These are phyloP conservation scores for Capreolus pygargus DNA, from an alignment of 2,113 vertebrate species.

Conservation along the genomic window DNA sequence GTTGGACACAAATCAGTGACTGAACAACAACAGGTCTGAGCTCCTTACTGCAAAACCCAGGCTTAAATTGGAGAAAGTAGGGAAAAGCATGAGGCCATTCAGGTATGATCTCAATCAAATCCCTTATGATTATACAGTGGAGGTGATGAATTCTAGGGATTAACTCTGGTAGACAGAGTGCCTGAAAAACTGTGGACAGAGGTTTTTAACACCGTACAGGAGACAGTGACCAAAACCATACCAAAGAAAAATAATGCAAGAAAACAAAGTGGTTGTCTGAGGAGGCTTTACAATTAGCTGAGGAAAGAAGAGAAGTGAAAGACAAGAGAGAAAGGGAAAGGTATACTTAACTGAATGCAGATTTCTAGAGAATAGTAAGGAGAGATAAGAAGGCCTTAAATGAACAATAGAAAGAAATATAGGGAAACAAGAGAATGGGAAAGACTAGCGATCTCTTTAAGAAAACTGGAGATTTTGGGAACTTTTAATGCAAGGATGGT, in stretches of 20 bases:
- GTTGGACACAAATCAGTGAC: background rate
- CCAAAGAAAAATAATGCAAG: background rate
- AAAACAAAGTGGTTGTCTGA: background rate
- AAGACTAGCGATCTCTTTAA: rapidly evolving
- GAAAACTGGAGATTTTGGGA: background rate
- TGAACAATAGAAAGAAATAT: background rate
- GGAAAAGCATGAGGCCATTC: background rate
- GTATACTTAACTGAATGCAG: background rate
- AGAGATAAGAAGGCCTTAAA: background rate
- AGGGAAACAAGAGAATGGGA: background rate
- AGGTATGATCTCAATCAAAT: background rate
- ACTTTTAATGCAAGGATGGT: background rate
- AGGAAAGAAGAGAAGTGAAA: background rate
- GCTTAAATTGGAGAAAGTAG: background rate
- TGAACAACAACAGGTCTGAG: background rate
- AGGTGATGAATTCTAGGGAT: background rate
- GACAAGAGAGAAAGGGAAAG: background rate
- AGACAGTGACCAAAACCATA: background rate
- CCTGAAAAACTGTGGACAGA: background rate
- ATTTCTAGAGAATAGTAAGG: background rate
- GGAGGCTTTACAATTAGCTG: background rate
- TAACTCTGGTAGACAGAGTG: background rate
- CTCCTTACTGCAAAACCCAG: background rate
- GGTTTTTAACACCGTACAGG: background rate
- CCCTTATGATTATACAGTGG: background rate